These are phyloP conservation scores for Phalanger gymnotis DNA, from an alignment of 2,797 vertebrate species.

Conservation along the genomic window DNA sequence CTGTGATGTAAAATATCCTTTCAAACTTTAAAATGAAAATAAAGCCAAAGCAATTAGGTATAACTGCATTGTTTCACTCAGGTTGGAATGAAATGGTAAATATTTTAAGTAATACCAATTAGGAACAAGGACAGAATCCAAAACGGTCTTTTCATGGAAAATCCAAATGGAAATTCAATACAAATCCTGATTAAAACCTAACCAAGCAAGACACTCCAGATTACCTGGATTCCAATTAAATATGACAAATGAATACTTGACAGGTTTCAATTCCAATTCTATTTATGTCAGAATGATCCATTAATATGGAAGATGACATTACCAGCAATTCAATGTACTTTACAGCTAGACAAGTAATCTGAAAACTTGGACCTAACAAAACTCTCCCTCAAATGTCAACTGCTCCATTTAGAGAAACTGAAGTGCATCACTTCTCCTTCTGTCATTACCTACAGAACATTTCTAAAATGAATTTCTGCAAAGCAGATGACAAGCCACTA, in stretches of 20 bases:
- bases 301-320: conserved; percentile 80
- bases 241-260: conserved; percentile 81
- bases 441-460: conserved; percentile 72
- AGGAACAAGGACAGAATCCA: conserved; percentile 71
- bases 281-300: conserved; percentile 82
- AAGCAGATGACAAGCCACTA: conserved; percentile 62
- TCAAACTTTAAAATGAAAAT: conserved; percentile 73
- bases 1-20: conserved; percentile 64
- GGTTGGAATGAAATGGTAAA: conserved; percentile 77
- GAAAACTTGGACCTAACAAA: conserved; percentile 58
- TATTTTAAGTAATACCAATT: conserved; percentile 81
- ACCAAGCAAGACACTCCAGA: conserved; percentile 79
- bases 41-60: conserved; percentile 71
- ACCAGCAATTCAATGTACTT: conserved; percentile 71
- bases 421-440: conserved; percentile 62
- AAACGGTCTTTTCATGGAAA: conserved; percentile 79
- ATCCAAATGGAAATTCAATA: conserved; percentile 78
- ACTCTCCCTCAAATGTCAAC: conserved; percentile 72
- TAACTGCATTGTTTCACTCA: conserved; percentile 68
- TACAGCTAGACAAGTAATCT: conserved; percentile 68
- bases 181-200: conserved; percentile 83
- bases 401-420: conserved; percentile 65
- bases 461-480: conserved; percentile 67
- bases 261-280: conserved; percentile 83
- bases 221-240: conserved; percentile 85